Base-by-base conservation (phyloP, 1,140 invertebrate genomes). In the Drosophila malerkotliana region DNA sequence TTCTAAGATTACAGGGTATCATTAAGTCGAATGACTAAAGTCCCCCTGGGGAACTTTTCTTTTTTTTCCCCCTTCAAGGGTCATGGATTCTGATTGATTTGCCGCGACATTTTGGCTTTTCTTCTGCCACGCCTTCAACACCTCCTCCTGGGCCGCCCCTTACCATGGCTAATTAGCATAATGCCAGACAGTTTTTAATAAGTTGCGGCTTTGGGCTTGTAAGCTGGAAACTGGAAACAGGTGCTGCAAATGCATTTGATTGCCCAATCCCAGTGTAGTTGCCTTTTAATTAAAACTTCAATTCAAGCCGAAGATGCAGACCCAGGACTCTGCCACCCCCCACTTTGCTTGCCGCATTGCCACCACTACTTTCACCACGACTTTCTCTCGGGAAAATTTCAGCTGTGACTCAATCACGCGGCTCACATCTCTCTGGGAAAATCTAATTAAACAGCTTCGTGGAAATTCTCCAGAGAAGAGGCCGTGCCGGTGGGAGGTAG, bases 231-330 rank as follows among this genome's bases (percentile, higher is more conserved):
- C 12, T 15, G 34, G 34, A 18, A 64, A 57, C 67, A 84, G 80
- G 62, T 84, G 80, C 52, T 52, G 37, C 48, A 56, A 84, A 84
- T 79, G 76, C 66, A 78, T 62, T 74, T 53, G 74, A 61, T 67
- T 63, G 79, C 37, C 57, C 55, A 55, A 52, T 79, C 41, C 34
- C 41, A 44, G 41, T 52, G 51, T 68, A 77, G 72, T 64, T 84
- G 76, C 67, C 60, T 79, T 77, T 79, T 84, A 84, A 80, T 84
- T 85, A 84, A 84, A 85, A 84, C 80, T 84, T 77, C 63, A 77
- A 69, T 84, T 59, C 52, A 48, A 64, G 34, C 39, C 53, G 28
- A 47, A 64, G 30, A 47, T 47, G 59, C 28, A 66, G 37, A 67
- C 63, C 47, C 59, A 64, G 59, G 47, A 67, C 63, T 47, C 34